Evolutionary conservation across 1,140 invertebrate genomes (phyloP), one percentile per base, ranked within the genome.

Genomic region (Cepaea nemoralis): DNA sequence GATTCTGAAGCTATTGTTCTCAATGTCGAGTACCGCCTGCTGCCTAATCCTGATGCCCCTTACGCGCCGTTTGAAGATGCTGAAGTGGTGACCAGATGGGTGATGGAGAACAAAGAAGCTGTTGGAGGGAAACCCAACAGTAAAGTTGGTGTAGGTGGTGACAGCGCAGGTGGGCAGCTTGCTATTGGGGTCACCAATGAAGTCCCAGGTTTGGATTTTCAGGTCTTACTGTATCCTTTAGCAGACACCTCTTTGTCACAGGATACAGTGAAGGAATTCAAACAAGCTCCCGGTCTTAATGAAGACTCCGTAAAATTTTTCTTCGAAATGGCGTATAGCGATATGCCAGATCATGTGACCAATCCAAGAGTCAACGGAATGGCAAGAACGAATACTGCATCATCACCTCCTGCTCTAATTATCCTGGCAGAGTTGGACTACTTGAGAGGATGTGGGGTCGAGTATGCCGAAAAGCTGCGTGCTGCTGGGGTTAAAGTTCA

Each of bases 341-440:
- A 45, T 73, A 75, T 45, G 22, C 80, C 50, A 19, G 70, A 77
- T 19, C 55, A 84, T 45, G 71, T 33, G 24, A 69, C n/a, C 2
- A 73, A 86, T 73, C 82, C 83, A 0, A 40, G 78, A 48, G 33
- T 79, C 37, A 80, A 80, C 24, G 83, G 82, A 8, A 55, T 82
- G 66, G 73, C 77, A 16, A 71, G 73, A 35, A 45, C 77, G n/a
- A 73, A 80, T 39, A 70, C 31, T 24, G 71, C 12, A 55, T 86
- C 35, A 35, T 77, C 76, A 2, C 87, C 87, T 12, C 82, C 87
- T 19, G 83, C 83, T n/a, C 63, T 88, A 14, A 63, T 87, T 39
- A 77, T 87, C 50, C 77, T 88, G 40, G 83, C 87, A 1, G 83
- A 87, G 80, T 40, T 83, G 69, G 87, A 88, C 67, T 84, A 86